These are phyloP conservation scores for Pseudorhiza aurosa DNA, from an alignment of 30 jellyfish, hydroid and myxozoan species.

Conservation along the genomic window DNA sequence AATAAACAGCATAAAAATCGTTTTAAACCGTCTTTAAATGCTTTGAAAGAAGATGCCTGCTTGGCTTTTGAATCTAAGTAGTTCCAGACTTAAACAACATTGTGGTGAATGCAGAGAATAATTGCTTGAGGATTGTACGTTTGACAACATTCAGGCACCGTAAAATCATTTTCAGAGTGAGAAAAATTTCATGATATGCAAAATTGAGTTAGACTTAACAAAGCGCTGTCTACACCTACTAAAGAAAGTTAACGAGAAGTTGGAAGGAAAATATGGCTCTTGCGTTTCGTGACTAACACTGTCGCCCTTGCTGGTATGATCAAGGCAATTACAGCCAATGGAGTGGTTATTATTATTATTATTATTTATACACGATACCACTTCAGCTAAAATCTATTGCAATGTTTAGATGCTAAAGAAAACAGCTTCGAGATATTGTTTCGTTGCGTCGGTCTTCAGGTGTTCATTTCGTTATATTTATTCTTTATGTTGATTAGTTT, in stretches of 20 bases:
- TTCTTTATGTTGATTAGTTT: background rate
- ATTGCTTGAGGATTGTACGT: slow-evolving; percentile 1
- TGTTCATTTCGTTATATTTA: background rate
- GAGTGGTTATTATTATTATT: too few species aligned
- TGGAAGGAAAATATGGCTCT: slow-evolving; percentile 5
- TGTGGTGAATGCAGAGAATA: background rate
- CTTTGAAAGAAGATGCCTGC: too few species aligned
- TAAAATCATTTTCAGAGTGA: slow-evolving; percentile 12
- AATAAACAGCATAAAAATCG: too few species aligned
- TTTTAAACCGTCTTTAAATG: too few species aligned
- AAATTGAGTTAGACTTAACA: slow-evolving; percentile 12
- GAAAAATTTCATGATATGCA: background rate
- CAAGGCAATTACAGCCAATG: background rate
- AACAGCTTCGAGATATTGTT: slow-evolving; percentile 2
- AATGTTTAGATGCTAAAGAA: too few species aligned
- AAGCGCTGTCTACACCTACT: slow-evolving; percentile 1
- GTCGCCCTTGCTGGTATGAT: slow-evolving; percentile 37
- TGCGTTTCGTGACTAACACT: slow-evolving; percentile 16
- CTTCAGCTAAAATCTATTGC: too few species aligned
- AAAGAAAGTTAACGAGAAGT: background rate
- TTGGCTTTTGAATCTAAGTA: too few species aligned
- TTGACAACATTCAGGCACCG: slow-evolving; percentile 13
- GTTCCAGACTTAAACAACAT: too few species aligned
- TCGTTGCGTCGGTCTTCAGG: slow-evolving; percentile 5
- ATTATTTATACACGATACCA: too few species aligned